Evolutionary conservation across 2,888 invertebrate genomes (phyloP).

Genomic region (Caenorhabditis sp.): DNA sequence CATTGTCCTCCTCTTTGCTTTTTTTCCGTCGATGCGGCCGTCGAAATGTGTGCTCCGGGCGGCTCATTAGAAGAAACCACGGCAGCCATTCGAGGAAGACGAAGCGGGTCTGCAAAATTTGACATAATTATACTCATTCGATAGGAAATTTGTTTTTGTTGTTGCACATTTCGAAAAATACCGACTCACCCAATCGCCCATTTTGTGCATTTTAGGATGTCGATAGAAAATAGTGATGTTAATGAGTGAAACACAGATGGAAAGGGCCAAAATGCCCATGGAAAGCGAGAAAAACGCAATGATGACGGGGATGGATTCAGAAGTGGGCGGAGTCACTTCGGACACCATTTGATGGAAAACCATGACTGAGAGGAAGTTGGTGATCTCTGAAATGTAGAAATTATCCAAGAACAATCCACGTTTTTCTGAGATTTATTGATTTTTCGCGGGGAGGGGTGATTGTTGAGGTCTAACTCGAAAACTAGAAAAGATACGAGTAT

Average conservation of each 20-base stretch:
- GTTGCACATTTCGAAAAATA: not conserved
- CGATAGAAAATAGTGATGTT: slow-evolving; percentile 78
- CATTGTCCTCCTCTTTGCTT: slow-evolving; percentile 18
- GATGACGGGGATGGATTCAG: slow-evolving; percentile 98
- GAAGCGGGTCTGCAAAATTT: slow-evolving; percentile 87
- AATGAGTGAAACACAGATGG: slow-evolving; percentile 77
- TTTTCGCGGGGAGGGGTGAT: no score
- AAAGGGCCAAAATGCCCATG: slow-evolving; percentile 72
- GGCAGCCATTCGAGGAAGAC: slow-evolving; percentile 98
- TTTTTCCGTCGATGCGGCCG: slow-evolving; percentile 20
- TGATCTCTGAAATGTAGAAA: slow-evolving; percentile 76
- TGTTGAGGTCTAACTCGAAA: no score
- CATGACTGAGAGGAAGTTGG: slow-evolving; percentile 88
- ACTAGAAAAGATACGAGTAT: no score
- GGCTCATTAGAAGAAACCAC: slow-evolving; percentile 94
- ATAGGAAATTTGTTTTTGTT: no score
- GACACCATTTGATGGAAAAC: slow-evolving; percentile 97
- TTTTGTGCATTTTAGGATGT: slow-evolving; percentile 75
- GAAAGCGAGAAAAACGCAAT: slow-evolving; percentile 81
- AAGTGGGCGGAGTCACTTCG: slow-evolving; percentile 97
- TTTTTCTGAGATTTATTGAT: no score
- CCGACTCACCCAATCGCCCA: slow-evolving; percentile 72
- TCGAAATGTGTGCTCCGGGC: slow-evolving; percentile 91
- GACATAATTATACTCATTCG: no score
- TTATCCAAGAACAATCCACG: no score